phyloP scores from a whole-genome alignment of 2,797 vertebrate species.

The Platalea minor region DNA sequence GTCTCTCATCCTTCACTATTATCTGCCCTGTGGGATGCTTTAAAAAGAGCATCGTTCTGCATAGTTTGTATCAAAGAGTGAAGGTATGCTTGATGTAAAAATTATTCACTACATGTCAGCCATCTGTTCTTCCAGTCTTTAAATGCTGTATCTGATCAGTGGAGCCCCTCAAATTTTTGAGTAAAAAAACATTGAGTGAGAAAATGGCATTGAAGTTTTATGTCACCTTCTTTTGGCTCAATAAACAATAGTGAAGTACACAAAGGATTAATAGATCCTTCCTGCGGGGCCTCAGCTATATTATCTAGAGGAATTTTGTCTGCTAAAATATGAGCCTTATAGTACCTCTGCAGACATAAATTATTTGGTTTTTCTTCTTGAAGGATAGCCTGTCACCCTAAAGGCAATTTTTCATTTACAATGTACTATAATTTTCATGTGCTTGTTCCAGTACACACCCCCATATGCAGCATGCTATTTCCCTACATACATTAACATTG shows the following conservation, averaged over 20 bases:
- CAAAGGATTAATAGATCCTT: conserved; percentile 55
- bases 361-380: conserved; percentile 60
- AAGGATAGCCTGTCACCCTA: conserved; percentile 52
- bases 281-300: conserved; percentile 24
- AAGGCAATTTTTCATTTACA: conserved; percentile 57
- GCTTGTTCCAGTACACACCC: background rate
- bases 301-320: conserved; percentile 52
- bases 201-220: conserved; percentile 60
- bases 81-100: conserved; percentile 46
- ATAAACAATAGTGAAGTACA: conserved; percentile 46
- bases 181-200: conserved; percentile 23
- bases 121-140: conserved; percentile 63
- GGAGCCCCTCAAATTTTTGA: conserved; percentile 13
- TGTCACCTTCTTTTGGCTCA: conserved; percentile 32
- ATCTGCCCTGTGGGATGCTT: background rate
- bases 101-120: conserved; percentile 40
- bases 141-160: conserved; percentile 45
- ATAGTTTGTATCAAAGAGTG: conserved; percentile 14
- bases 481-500: background rate
- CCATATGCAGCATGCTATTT: background rate
- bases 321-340: conserved; percentile 53
- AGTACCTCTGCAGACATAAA: conserved; percentile 48
- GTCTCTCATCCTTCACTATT: background rate
- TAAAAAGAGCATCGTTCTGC: conserved; percentile 10
- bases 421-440: conserved; percentile 40